Evolutionary conservation across 2,113 vertebrate genomes (phyloP).

Genomic region (Cervus canadensis): DNA sequence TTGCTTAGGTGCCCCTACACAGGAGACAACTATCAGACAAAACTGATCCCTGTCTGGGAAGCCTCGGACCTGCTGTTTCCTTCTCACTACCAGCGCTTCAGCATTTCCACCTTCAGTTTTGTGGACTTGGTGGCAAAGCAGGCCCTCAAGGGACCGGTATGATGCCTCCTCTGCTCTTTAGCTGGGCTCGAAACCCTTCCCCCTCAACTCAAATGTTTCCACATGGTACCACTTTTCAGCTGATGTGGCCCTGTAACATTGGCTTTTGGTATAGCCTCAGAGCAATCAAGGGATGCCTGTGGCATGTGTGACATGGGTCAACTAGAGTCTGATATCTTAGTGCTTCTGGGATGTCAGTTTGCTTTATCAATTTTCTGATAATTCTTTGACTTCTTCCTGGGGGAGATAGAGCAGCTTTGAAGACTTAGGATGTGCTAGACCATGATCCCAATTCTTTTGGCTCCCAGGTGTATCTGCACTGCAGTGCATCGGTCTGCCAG

Average conservation of each 20-base stretch:
- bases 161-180: not conserved
- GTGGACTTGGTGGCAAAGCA: conserved; percentile 1
- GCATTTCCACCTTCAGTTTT: conserved; percentile 79
- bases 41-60: conserved; percentile 53
- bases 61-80: conserved; percentile 58
- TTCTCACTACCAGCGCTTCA: conserved; percentile 77
- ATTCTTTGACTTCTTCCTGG: not conserved
- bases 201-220: fast-evolving
- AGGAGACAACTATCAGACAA: conserved; percentile 77
- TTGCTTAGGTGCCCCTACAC: conserved; percentile 77
- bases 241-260: not conserved
- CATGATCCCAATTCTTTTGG: not conserved
- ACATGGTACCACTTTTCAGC: fast-evolving
- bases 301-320: fast-evolving
- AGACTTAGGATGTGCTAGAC: not conserved
- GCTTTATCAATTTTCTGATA: not conserved
- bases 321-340: not conserved
- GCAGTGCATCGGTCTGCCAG: conserved; percentile 71
- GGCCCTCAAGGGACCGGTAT: conserved; percentile 68
- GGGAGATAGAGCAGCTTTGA: not conserved
- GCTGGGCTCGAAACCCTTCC: fast-evolving
- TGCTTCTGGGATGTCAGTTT: no score
- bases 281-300: no score
- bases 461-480: conserved; percentile 76
- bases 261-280: not conserved